A percentile compares a stretch with the other conserved stretches of the same genome.
Evolutionary conservation across 2,113 vertebrate species (phyloP).

Genomic region (Catharus fuscescens): DNA sequence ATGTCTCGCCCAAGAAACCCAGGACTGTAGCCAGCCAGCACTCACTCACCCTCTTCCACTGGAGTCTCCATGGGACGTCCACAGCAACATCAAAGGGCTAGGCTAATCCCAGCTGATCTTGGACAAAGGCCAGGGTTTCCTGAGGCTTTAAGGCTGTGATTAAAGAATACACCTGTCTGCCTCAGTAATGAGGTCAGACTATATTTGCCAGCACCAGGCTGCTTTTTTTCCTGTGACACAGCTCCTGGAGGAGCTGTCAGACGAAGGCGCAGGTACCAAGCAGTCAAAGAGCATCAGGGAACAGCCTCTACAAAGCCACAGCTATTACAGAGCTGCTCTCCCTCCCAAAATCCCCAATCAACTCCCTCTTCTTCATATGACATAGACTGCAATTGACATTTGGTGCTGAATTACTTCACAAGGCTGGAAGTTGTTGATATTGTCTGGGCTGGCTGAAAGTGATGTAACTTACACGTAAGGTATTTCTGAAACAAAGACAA

Average conservation of each 20-base stretch:
- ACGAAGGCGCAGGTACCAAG: neutral
- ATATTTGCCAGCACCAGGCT: neutral
- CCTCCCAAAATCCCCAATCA: neutral
- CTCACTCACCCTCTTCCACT: slow-evolving; percentile 19
- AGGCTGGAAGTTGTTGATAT: neutral
- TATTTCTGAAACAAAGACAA: neutral
- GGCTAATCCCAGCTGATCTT: slow-evolving; percentile 28
- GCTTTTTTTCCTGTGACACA: neutral
- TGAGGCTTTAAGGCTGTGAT: slow-evolving; percentile 26
- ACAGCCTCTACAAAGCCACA: neutral
- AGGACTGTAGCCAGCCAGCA: neutral
- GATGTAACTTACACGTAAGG: neutral
- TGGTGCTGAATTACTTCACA: neutral
- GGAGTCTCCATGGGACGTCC: neutral
- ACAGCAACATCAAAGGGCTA: slow-evolving; percentile 45
- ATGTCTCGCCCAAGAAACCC: neutral
- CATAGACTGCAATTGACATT: neutral
- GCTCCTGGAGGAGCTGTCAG: neutral
- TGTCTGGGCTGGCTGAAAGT: neutral
- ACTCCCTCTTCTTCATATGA: neutral
- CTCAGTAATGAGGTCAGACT: slow-evolving; percentile 18
- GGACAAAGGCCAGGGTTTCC: slow-evolving; percentile 37
- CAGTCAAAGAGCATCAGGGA: neutral
- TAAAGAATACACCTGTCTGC: slow-evolving; percentile 53
- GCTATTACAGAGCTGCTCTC: neutral